Evolutionary conservation across 2,113 vertebrate genomes (phyloP).

Genomic region (Girardinichthys multiradiatus): DNA sequence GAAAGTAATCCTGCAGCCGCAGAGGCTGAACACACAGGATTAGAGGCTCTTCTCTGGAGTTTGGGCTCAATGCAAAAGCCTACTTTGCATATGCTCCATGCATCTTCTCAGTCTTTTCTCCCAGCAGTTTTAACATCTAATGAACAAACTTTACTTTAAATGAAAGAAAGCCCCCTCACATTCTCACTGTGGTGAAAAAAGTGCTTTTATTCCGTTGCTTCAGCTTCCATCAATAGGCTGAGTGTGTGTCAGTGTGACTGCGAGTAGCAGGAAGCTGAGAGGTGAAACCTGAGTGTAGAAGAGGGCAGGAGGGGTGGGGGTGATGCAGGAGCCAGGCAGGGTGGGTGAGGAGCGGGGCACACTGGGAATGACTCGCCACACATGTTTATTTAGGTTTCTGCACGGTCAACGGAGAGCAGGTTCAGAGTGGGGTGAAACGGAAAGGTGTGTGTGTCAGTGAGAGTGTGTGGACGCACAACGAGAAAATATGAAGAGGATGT

Average conservation of each 20-base stretch:
- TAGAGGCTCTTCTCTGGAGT: conserved; percentile 22
- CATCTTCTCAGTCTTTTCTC: background rate
- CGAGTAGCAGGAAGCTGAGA: conserved; percentile 64
- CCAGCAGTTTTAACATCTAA: background rate
- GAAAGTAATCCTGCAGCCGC: conserved; percentile 60
- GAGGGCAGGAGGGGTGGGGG: conserved; percentile 35
- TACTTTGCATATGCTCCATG: background rate
- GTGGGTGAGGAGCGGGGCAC: conserved; percentile 46
- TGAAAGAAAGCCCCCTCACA: background rate
- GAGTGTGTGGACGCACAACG: conserved; percentile 22
- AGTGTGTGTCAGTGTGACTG: conserved; percentile 64
- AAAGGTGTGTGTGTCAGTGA: conserved; percentile 59
- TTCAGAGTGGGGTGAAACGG: conserved; percentile 73
- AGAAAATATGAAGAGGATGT: conserved; percentile 44
- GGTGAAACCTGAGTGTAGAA: conserved; percentile 68
- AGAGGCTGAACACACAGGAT: conserved; percentile 15
- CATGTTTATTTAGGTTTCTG: conserved; percentile 74
- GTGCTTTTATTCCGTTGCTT: conserved; percentile 1
- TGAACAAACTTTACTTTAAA: background rate
- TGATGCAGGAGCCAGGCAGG: conserved; percentile 23
- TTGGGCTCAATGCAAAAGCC: background rate
- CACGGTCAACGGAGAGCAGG: conserved; percentile 52
- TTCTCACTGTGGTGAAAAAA: background rate
- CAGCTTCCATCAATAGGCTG: conserved; percentile 33
- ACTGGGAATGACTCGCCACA: conserved; percentile 48